Evolutionary conservation across 2,113 vertebrate genomes (phyloP).

Genomic region (Saccopteryx bilineata): DNA sequence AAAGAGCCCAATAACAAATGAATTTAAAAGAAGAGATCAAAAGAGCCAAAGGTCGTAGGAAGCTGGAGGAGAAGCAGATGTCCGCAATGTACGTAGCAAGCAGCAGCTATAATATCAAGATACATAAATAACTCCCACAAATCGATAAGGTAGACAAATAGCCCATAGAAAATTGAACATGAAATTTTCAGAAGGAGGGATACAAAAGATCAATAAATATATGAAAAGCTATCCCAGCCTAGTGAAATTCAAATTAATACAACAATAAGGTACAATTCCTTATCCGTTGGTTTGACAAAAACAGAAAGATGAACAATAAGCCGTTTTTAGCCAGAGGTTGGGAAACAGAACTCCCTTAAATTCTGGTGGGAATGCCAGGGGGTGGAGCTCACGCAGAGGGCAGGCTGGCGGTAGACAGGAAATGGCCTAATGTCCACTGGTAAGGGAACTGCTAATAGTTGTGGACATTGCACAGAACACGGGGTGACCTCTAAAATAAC

Average conservation of each 20-base stretch:
- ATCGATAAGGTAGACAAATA: neutral
- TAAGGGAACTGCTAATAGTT: neutral
- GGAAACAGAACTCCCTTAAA: neutral
- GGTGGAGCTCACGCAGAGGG: neutral
- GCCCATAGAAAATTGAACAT: neutral
- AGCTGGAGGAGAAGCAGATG: neutral
- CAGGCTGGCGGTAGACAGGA: neutral
- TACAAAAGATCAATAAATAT: neutral
- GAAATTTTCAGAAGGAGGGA: neutral
- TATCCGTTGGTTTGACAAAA: neutral
- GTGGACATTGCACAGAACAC: neutral
- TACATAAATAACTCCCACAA: neutral
- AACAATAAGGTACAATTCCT: slow-evolving; percentile 25
- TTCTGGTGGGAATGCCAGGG: neutral
- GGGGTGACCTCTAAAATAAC: neutral
- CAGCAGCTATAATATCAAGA: neutral
- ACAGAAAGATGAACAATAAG: neutral
- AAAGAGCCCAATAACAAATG: neutral
- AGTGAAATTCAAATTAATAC: slow-evolving; percentile 29
- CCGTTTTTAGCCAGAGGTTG: neutral
- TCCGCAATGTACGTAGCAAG: neutral
- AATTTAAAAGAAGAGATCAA: neutral
- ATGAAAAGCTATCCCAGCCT: neutral
- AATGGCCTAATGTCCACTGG: neutral
- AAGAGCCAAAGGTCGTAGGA: neutral